Percentiles rank a stretch among this genome's conserved stretches.
phyloP scores from a whole-genome alignment of 2,113 vertebrate genomes.

The Burhinus bistriatus region DNA sequence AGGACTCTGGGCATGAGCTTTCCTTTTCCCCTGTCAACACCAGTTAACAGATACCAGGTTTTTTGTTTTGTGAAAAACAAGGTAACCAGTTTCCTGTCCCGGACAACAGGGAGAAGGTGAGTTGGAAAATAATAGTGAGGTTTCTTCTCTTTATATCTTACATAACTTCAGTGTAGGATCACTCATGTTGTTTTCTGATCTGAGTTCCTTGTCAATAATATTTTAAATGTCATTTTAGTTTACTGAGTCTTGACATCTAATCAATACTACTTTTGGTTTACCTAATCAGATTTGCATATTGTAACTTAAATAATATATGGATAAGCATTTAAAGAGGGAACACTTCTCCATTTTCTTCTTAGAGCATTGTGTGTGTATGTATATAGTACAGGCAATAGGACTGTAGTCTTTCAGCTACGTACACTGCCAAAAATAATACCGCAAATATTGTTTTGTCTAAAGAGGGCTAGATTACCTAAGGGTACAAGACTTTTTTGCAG shows the following conservation, averaged over 20 bases:
- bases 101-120: neutral
- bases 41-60: neutral
- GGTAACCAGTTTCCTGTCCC: neutral
- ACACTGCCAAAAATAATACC: neutral
- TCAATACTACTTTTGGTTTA: neutral
- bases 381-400: neutral
- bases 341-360: neutral
- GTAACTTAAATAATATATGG: neutral
- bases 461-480: neutral
- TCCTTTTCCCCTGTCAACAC: neutral
- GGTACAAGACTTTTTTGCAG: neutral
- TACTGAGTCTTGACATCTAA: neutral
- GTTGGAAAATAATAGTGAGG: neutral
- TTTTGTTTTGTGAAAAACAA: neutral
- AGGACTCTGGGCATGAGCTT: neutral
- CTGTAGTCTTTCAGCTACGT: neutral
- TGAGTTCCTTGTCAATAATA: neutral
- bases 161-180: neutral
- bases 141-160: neutral
- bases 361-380: rapidly evolving
- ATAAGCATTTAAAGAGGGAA: neutral
- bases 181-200: neutral
- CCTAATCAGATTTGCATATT: neutral
- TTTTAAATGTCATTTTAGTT: neutral
- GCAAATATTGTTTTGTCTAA: neutral